Evolutionary conservation across 2,113 vertebrate species (phyloP), one percentile per base, ranked within the genome.

Genomic region (Saccopteryx leptura): DNA sequence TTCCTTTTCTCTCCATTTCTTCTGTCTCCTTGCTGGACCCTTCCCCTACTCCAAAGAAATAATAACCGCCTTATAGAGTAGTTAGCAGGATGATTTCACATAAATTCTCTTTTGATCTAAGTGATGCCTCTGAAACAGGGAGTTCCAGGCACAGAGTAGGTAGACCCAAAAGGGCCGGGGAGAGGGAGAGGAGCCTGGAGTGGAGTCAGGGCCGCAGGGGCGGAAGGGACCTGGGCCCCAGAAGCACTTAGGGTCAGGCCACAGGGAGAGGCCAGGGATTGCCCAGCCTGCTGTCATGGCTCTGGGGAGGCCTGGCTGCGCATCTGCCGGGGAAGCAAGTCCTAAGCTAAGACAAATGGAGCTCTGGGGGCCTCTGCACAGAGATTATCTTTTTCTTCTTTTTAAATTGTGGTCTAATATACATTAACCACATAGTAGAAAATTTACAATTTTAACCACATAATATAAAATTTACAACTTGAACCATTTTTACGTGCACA

Each of bases 1-100:
- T 84, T 90, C 54, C 72, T 90, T 60, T 48, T 90, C 50, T 82
- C 33, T 79, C 60, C 28, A 56, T 69, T 72, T 52, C 69, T 76
- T 66, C 66, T 93, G 50, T 91, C 33, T 89, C 31, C 23, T 56
- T 52, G 46, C 39, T 75, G 81, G 81, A 61, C 23, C 28, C 71
- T 58, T 83, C 84, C 81, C 74, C 19, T 79, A 54, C 7, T n/a
- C n/a, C 33, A 54, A 56, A 52, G 78, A 33, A 26, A 31, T 15
- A 71, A 54, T 58, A 26, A 78, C 26, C 58, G 28, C 33, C 39
- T 71, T 39, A 24, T 17, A 39, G 39, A 39, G 39, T 39, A 52
- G 18, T 65, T 24, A 68, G 87, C 15, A 82, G 65, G n/a, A 4
- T 28, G 65, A 63, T 74, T 85, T 75, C 65, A 39, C 28, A 24